phyloP scores from a whole-genome alignment of 2,797 vertebrate genomes.

The Leptoclinus maculatus region DNA sequence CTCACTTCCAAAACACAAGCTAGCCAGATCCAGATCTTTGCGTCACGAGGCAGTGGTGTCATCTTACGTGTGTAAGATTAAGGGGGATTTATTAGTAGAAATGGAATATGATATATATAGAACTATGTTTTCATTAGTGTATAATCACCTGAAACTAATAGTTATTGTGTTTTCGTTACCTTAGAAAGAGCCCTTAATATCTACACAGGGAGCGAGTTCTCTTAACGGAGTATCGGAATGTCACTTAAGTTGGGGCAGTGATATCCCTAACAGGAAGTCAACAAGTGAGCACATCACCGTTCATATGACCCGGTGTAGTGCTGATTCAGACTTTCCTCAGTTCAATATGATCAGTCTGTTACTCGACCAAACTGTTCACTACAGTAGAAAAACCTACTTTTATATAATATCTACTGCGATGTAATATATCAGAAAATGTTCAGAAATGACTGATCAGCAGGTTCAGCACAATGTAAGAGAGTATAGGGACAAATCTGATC shows the following conservation, averaged over 20 bases:
- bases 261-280: background rate
- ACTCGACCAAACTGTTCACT: no score
- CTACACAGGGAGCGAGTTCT: no score
- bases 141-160: no score
- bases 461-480: background rate
- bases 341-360: background rate
- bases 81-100: no score
- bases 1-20: background rate
- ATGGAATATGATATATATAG: no score
- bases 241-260: background rate
- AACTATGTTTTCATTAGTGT: background rate
- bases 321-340: background rate
- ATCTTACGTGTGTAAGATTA: no score
- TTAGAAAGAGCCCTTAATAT: no score
- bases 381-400: background rate
- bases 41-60: no score
- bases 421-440: background rate
- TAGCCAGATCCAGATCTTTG: background rate
- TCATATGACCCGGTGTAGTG: background rate
- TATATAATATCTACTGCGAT: background rate
- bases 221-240: background rate
- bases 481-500: background rate
- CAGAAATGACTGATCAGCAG: background rate
- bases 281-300: no score
- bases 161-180: no score